Evolutionary conservation across 2,888 invertebrate genomes (phyloP).

Genomic region (Lasioglossum lativentre): DNA sequence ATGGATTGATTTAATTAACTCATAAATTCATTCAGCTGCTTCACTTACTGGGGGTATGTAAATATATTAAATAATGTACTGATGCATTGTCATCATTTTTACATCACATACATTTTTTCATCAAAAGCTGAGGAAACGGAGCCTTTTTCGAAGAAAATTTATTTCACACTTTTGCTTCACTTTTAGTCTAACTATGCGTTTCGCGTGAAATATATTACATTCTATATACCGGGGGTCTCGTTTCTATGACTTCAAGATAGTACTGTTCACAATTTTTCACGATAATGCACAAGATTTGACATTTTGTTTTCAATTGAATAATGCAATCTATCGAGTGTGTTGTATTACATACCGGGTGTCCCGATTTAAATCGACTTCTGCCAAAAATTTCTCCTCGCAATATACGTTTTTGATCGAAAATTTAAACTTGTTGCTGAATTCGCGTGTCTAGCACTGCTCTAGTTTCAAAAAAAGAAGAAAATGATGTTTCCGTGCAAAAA

Average conservation of each 20-base stretch:
- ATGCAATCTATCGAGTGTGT: background rate
- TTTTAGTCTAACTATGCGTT: background rate
- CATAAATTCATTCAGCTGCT: background rate
- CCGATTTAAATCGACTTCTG: background rate
- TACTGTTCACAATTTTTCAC: background rate
- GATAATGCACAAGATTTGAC: background rate
- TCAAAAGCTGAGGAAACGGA: background rate
- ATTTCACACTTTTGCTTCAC: background rate
- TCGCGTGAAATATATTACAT: background rate
- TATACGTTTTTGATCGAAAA: background rate
- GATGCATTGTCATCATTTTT: too few relatives aligned
- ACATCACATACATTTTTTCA: too few relatives aligned
- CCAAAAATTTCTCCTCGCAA: background rate
- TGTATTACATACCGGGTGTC: background rate
- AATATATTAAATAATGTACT: background rate
- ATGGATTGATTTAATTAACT: background rate
- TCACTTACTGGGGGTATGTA: background rate
- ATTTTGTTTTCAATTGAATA: background rate
- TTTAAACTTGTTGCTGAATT: background rate
- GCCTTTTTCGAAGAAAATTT: background rate
- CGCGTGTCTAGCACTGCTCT: background rate
- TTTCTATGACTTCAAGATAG: background rate
- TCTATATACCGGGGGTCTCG: background rate
- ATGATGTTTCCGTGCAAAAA: background rate
- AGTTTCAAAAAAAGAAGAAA: background rate